Percentiles rank a stretch among this genome's conserved stretches.
Conservation (phyloP, 2,888 invertebrate species). For the Lacanobia wlatinum region DNA sequence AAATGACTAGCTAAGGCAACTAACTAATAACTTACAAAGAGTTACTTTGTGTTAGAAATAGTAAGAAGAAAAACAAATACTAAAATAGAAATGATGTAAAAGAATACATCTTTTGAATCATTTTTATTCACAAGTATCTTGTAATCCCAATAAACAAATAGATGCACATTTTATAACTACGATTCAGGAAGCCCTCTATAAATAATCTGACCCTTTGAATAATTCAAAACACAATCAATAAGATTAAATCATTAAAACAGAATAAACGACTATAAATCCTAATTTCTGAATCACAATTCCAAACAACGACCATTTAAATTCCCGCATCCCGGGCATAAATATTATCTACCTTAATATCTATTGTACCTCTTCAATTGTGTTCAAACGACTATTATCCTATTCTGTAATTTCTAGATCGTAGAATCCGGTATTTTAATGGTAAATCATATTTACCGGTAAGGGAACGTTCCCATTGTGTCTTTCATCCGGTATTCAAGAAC, state of each 20-base stretch:
- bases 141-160: neutral
- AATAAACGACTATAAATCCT: constrained; percentile 15
- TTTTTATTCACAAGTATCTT: neutral
- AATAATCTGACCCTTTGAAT: constrained; percentile 15
- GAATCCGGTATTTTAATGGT: constrained; percentile 27
- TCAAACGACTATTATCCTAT: constrained; percentile 33
- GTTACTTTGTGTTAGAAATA: constrained; percentile 32
- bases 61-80: constrained; percentile 9
- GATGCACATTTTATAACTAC: too few relatives aligned
- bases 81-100: constrained; percentile 14
- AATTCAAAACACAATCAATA: constrained; percentile 2
- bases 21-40: constrained; percentile 40
- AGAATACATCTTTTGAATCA: neutral
- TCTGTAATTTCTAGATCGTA: constrained; percentile 33
- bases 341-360: constrained; percentile 29
- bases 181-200: neutral
- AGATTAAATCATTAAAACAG: constrained; percentile 16
- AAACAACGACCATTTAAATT: constrained; percentile 19
- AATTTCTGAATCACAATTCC: constrained; percentile 24
- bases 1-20: constrained; percentile 35
- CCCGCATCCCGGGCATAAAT: constrained; percentile 34
- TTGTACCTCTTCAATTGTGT: constrained; percentile 40
- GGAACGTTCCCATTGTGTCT: constrained; percentile 37
- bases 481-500: constrained; percentile 35
- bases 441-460: constrained; percentile 43